These are phyloP conservation scores for Ceratotherium simum DNA, from an alignment of 2,113 vertebrate genomes.

Conservation along the genomic window DNA sequence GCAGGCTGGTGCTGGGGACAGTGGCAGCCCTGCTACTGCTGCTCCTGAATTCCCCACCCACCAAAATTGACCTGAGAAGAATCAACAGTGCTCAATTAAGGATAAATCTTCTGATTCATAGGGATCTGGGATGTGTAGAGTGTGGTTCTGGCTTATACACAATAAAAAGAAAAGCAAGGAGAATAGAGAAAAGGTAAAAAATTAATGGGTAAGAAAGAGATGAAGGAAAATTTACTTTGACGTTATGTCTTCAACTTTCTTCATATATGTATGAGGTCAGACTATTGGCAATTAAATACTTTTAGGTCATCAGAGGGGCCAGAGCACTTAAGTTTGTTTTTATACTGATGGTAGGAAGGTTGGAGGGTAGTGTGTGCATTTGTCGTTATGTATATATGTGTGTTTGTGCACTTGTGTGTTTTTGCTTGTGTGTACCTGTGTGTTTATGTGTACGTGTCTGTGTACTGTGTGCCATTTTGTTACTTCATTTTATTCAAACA, in stretches of 20 bases:
- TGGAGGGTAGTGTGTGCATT: neutral
- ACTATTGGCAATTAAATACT: neutral
- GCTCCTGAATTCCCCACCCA: neutral
- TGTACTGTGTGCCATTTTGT: neutral
- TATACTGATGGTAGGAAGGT: neutral
- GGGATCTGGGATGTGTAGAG: neutral
- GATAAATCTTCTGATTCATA: neutral
- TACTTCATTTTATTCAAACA: neutral
- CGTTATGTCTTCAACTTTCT: neutral
- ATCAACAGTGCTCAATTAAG: neutral
- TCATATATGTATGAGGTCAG: neutral
- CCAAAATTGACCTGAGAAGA: neutral
- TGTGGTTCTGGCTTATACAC: neutral
- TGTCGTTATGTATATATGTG: neutral
- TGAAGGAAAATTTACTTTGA: neutral
- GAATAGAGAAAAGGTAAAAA: neutral
- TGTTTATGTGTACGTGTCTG: neutral
- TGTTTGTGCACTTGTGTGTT: neutral
- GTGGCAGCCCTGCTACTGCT: neutral
- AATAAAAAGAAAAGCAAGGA: neutral
- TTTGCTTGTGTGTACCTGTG: neutral
- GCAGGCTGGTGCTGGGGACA: neutral
- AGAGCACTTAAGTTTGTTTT: neutral
- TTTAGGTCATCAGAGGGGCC: neutral
- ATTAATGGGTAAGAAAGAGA: neutral